These are phyloP conservation scores for Agrilus cyanescens DNA, from an alignment of 2,888 invertebrate species.

Conservation along the genomic window DNA sequence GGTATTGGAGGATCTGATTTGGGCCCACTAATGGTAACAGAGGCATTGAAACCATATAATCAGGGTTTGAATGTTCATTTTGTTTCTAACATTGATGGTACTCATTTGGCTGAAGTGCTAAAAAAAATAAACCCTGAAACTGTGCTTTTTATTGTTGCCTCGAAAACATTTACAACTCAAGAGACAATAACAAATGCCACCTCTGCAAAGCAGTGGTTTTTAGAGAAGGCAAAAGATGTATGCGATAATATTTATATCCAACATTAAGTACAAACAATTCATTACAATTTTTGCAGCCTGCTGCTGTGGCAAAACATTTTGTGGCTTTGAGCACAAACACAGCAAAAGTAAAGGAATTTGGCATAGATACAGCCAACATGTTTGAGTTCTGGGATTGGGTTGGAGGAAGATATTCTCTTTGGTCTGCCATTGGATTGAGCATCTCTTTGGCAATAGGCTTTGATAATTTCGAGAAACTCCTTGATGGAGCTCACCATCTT, in stretches of 20 bases:
- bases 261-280: background rate
- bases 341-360: conserved; percentile 90
- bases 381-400: conserved; percentile 99
- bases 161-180: conserved; percentile 98
- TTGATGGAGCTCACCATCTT: conserved; percentile 86
- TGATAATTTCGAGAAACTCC: conserved; percentile 84
- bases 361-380: conserved; percentile 95
- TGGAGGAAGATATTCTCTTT: conserved; percentile 92
- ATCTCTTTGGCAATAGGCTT: conserved; percentile 89
- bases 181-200: conserved; percentile 99
- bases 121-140: conserved; percentile 87
- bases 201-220: conserved; percentile 94
- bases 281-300: conserved; percentile 38
- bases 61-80: conserved; percentile 84
- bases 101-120: conserved; percentile 88
- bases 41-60: conserved; percentile 86
- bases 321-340: conserved; percentile 95
- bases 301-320: conserved; percentile 91
- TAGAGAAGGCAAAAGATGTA: conserved; percentile 76
- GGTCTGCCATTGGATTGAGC: conserved; percentile 98
- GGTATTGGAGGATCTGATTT: conserved; percentile 99
- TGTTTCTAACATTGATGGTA: conserved; percentile 98
- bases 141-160: conserved; percentile 94
- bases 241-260: conserved; percentile 33
- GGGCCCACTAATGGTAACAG: conserved; percentile 98